Percentiles rank a stretch among this genome's conserved stretches.
These are phyloP conservation scores for Chaetura pelagica DNA, from an alignment of 2,113 vertebrate species.

Conservation along the genomic window DNA sequence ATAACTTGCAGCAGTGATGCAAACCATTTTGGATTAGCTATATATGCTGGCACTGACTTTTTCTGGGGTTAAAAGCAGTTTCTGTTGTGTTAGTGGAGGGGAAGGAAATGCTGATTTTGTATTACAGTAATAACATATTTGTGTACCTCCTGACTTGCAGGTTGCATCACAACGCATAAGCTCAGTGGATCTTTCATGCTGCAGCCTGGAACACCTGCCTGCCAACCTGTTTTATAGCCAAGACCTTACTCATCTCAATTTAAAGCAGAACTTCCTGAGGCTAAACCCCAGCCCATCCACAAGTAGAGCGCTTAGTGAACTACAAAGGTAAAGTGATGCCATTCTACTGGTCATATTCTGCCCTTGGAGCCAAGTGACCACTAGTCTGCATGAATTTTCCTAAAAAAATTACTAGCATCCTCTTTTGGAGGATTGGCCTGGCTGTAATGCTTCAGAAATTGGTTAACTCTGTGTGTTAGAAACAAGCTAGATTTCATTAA, in stretches of 20 bases:
- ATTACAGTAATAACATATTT: not conserved
- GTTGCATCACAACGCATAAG: constrained; percentile 97
- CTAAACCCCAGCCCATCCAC: constrained; percentile 73
- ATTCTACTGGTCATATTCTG: not conserved
- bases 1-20: not conserved
- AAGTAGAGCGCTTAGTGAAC: constrained; percentile 84
- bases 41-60: not conserved
- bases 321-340: constrained; percentile 85
- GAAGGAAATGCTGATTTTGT: not conserved
- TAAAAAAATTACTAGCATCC: not conserved
- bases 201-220: constrained; percentile 94
- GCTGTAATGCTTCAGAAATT: not conserved
- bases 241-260: constrained; percentile 98
- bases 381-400: not conserved
- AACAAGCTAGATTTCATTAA: not conserved
- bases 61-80: not conserved
- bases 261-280: constrained; percentile 95
- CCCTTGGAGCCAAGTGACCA: not conserved
- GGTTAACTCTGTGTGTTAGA: not conserved
- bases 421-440: not conserved
- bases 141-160: constrained; percentile 70
- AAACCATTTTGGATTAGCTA: not conserved
- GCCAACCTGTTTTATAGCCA: constrained; percentile 97
- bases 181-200: constrained; percentile 97
- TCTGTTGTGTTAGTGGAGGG: not conserved